Conservation (phyloP, 2,888 invertebrate genomes). For the Orchestes rusci region DNA sequence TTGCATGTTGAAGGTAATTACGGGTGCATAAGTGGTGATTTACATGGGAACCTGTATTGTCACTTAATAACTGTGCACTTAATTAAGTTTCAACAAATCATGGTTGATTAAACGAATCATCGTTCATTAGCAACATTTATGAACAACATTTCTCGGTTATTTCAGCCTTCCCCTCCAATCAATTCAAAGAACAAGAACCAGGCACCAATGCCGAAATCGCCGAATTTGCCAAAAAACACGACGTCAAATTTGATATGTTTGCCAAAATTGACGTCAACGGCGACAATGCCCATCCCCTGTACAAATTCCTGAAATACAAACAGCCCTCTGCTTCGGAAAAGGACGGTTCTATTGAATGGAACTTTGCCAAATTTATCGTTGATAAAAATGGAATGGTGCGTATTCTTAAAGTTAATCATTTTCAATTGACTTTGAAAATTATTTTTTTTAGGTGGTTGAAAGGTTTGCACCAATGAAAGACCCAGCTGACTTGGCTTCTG, state of each 20-base stretch:
- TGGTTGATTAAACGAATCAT: too few relatives aligned
- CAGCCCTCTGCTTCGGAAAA: conserved; percentile 49
- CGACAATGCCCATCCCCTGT: conserved; percentile 55
- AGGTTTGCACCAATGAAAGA: background rate
- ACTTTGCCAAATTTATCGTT: conserved; percentile 81
- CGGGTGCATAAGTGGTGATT: too few relatives aligned
- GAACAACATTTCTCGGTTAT: background rate
- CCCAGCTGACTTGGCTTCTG: background rate
- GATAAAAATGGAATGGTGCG: conserved; percentile 57
- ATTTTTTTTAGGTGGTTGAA: conserved; percentile 1
- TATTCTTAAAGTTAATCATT: background rate
- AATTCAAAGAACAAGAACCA: conserved; percentile 67
- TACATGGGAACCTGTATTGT: too few relatives aligned
- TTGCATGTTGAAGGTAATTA: too few relatives aligned
- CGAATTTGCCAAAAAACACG: conserved; percentile 53
- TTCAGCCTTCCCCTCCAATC: conserved; percentile 76
- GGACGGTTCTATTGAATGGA: conserved; percentile 73
- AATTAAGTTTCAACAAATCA: too few relatives aligned
- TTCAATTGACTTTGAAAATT: background rate
- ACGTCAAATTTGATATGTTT: conserved; percentile 64
- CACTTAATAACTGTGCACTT: too few relatives aligned
- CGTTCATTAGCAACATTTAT: too few relatives aligned
- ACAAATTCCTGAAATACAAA: conserved; percentile 57
- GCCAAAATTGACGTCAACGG: conserved; percentile 70
- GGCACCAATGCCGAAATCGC: conserved; percentile 57